phyloP scores from a whole-genome alignment of 2,888 invertebrate genomes.

The Allygus modestus region DNA sequence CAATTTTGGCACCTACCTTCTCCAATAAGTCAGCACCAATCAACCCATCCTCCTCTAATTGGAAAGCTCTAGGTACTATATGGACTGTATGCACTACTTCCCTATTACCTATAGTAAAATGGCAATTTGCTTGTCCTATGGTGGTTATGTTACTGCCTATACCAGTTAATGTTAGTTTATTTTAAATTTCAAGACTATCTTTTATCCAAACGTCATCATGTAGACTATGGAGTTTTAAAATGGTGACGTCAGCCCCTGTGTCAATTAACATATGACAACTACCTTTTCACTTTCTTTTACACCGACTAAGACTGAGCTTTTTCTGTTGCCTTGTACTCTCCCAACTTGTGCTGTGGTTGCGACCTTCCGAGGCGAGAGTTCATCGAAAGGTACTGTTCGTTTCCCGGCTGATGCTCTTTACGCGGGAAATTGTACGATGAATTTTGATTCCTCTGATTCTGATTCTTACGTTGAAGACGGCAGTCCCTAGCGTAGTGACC shows the following conservation, averaged over 20 bases:
- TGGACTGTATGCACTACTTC: not conserved
- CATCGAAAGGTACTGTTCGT: not conserved
- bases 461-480: not conserved
- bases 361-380: slow-evolving; percentile 26
- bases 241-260: slow-evolving; percentile 16
- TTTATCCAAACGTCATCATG: slow-evolving; percentile 21
- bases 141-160: not conserved
- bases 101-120: slow-evolving; percentile 16
- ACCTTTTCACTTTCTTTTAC: not conserved
- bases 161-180: slow-evolving; percentile 4
- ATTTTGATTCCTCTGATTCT: not conserved
- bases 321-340: slow-evolving; percentile 23
- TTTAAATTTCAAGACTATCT: not conserved
- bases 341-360: not conserved
- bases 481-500: slow-evolving; percentile 9
- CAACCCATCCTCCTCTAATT: slow-evolving; percentile 46
- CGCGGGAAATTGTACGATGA: not conserved
- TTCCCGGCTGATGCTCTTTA: slow-evolving; percentile 8
- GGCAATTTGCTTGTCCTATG: slow-evolving; percentile 11
- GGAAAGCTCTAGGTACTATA: not conserved
- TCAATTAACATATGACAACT: slow-evolving; percentile 33
- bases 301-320: not conserved
- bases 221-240: slow-evolving; percentile 19
- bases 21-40: slow-evolving; percentile 13
- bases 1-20: slow-evolving; percentile 6